Conservation (phyloP, 2,888 invertebrate species). For the Euzophera pinguis region DNA sequence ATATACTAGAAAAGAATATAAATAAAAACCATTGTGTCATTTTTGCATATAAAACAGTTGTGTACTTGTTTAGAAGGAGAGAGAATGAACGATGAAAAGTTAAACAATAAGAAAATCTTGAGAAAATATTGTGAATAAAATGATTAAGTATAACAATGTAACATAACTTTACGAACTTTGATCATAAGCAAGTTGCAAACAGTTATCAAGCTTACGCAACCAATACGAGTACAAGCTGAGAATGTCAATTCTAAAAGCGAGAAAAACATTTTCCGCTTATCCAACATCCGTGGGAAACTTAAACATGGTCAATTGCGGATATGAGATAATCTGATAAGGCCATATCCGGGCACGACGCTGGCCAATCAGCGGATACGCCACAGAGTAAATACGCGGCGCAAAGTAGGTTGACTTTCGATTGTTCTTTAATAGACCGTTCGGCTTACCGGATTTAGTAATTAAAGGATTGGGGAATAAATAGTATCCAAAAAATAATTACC, state of each 20-base stretch:
- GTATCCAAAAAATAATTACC: too few relatives aligned
- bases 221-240: background rate
- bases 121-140: too few relatives aligned
- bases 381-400: conserved; percentile 27
- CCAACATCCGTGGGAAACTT: conserved; percentile 63
- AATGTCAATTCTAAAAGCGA: background rate
- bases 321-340: conserved; percentile 47
- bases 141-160: too few relatives aligned
- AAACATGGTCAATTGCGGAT: conserved; percentile 60
- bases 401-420: conserved; percentile 1
- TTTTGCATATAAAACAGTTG: too few relatives aligned
- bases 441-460: background rate
- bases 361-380: conserved; percentile 52
- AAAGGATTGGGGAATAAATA: background rate
- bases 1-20: too few relatives aligned
- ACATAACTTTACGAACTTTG: too few relatives aligned
- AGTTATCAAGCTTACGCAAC: background rate
- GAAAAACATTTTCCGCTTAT: conserved; percentile 24
- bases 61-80: too few relatives aligned
- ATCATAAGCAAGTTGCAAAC: background rate
- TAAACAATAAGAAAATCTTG: too few relatives aligned
- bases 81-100: too few relatives aligned
- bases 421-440: background rate
- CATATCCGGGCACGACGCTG: conserved; percentile 33
- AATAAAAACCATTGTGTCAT: too few relatives aligned